A percentile compares a stretch with the other conserved stretches of the same genome.
phyloP scores from a whole-genome alignment of 2,888 invertebrate species.

The Seira ritae region DNA sequence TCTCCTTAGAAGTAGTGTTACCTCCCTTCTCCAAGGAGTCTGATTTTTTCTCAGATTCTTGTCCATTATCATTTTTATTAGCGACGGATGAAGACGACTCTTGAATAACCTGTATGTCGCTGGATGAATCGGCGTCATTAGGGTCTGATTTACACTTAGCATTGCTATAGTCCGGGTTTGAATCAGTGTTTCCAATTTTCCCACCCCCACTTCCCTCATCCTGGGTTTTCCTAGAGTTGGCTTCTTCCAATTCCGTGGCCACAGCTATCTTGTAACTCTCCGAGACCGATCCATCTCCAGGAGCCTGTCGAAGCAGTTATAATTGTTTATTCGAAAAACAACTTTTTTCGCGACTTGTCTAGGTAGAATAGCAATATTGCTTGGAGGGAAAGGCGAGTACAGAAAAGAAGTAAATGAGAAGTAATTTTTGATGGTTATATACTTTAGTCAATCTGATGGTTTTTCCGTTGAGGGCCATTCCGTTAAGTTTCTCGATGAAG shows the following conservation, averaged over 20 bases:
- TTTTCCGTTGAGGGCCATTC: conserved; percentile 54
- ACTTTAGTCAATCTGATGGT: conserved; percentile 61
- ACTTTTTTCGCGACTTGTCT: too few relatives aligned
- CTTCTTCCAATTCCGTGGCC: conserved; percentile 33
- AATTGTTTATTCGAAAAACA: too few relatives aligned
- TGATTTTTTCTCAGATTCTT: conserved; percentile 27
- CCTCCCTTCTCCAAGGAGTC: conserved; percentile 23
- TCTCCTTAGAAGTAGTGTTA: conserved; percentile 22
- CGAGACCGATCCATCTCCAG: conserved; percentile 48
- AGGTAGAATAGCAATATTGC: too few relatives aligned
- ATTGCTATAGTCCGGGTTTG: not conserved
- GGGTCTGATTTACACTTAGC: not conserved
- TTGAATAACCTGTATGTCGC: conserved; percentile 25
- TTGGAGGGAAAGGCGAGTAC: too few relatives aligned
- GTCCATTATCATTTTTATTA: conserved; percentile 26
- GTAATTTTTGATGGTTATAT: conserved; percentile 28
- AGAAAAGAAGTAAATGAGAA: not conserved
- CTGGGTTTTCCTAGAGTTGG: not conserved
- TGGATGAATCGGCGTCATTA: not conserved
- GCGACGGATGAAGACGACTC: not conserved
- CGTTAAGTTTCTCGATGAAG: conserved; percentile 49
- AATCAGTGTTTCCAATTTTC: not conserved
- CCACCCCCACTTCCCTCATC: not conserved
- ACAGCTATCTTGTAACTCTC: conserved; percentile 46
- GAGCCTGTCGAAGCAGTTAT: conserved; percentile 33